Percentiles rank a stretch among this genome's conserved stretches.
phyloP scores from a whole-genome alignment of 2,113 vertebrate genomes.

The Paradoxurus hermaphroditus region DNA sequence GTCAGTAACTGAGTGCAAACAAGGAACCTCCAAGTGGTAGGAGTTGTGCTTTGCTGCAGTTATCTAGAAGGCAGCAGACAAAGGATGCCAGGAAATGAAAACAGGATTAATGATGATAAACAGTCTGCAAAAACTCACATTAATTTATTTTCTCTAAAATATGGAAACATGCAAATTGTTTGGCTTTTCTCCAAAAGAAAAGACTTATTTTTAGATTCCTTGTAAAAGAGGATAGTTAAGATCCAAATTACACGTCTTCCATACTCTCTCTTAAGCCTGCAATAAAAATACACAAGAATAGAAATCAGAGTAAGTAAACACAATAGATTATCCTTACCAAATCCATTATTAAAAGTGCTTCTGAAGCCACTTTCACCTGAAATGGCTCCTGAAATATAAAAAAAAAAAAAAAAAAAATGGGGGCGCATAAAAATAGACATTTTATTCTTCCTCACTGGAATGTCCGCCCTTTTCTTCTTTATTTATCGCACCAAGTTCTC shows the following conservation, averaged over 20 bases:
- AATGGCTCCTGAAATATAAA: slow-evolving; percentile 91
- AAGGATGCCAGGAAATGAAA: slow-evolving; percentile 40
- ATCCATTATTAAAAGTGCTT: slow-evolving; percentile 97
- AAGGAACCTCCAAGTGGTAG: background rate
- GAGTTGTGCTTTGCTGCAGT: background rate
- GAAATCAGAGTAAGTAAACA: slow-evolving; percentile 64
- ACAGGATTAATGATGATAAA: slow-evolving; percentile 33
- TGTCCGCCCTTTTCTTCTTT: slow-evolving; percentile 1
- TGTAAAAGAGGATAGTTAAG: slow-evolving; percentile 74
- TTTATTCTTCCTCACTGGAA: slow-evolving; percentile 4
- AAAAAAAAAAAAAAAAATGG: background rate
- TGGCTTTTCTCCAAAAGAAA: slow-evolving; percentile 67
- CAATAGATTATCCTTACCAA: slow-evolving; percentile 87
- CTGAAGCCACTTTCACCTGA: slow-evolving; percentile 92
- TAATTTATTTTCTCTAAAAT: slow-evolving; percentile 76
- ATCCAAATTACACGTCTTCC: slow-evolving; percentile 73
- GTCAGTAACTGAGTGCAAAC: background rate
- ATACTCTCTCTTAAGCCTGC: slow-evolving; percentile 70
- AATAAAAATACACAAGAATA: slow-evolving; percentile 69
- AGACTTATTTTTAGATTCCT: slow-evolving; percentile 68
- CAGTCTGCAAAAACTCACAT: slow-evolving; percentile 69
- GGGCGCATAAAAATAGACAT: slow-evolving; percentile 54
- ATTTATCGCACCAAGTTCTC: background rate
- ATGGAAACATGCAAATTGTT: slow-evolving; percentile 59
- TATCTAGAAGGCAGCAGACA: slow-evolving; percentile 53